Percentiles rank a stretch among this genome's conserved stretches.
Evolutionary conservation across 2,797 vertebrate genomes (phyloP).

Genomic region (Neopelma chrysocephalum): DNA sequence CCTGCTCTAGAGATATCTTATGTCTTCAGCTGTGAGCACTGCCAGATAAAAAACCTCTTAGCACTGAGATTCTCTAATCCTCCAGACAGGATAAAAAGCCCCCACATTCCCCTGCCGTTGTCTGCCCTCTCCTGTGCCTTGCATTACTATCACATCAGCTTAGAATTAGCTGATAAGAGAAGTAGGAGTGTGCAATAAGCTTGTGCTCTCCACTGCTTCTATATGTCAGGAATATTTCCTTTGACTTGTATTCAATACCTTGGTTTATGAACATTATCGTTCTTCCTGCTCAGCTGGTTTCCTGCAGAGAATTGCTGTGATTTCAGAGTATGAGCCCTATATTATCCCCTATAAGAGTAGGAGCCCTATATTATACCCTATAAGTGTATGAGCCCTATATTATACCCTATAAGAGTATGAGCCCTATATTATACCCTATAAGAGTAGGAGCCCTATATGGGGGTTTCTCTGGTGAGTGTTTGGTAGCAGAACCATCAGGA

Average conservation of each 20-base stretch:
- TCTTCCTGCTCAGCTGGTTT: neutral
- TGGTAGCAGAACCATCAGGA: neutral
- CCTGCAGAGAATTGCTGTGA: neutral
- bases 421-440: neutral
- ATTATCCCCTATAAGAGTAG: neutral
- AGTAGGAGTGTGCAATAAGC: neutral
- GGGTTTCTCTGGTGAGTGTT: neutral
- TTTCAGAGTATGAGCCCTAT: neutral
- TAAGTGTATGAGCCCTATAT: neutral
- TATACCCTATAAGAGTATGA: neutral
- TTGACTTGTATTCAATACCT: neutral
- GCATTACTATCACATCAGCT: neutral
- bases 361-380: neutral
- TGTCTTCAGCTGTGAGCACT: neutral
- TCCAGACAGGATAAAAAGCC: slow-evolving; percentile 4
- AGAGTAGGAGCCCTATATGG: neutral
- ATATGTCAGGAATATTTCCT: neutral
- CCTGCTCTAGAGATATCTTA: neutral
- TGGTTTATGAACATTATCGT: slow-evolving; percentile 13
- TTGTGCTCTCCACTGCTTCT: neutral
- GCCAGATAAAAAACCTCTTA: neutral
- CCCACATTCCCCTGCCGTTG: neutral
- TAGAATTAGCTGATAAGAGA: slow-evolving; percentile 2
- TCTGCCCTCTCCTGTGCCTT: neutral
- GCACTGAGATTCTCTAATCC: slow-evolving; percentile 15